phyloP scores from a whole-genome alignment of 2,797 vertebrate species.

The Trichosurus vulpecula region DNA sequence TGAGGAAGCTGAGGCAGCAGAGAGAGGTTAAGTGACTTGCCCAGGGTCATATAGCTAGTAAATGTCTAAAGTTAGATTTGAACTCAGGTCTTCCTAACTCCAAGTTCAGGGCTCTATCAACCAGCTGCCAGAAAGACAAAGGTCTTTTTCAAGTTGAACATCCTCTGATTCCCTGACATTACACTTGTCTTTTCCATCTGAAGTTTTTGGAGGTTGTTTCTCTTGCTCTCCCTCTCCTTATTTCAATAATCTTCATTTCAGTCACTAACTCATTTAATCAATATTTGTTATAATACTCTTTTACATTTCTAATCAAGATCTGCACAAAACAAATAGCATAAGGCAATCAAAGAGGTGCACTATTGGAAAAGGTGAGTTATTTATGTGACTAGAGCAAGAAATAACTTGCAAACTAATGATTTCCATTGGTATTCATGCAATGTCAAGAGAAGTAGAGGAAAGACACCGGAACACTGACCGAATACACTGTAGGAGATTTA shows the following conservation, averaged over 20 bases:
- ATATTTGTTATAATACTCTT: background rate
- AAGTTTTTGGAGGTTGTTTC: background rate
- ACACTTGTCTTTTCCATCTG: background rate
- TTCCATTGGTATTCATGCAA: background rate
- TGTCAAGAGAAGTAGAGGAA: background rate
- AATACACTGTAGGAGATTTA: background rate
- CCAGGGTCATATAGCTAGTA: background rate
- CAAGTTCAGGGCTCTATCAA: background rate
- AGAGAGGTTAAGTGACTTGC: background rate
- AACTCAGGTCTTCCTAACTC: background rate
- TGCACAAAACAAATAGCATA: background rate
- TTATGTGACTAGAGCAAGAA: background rate
- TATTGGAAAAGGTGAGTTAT: background rate
- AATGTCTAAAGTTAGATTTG: background rate
- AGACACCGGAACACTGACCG: background rate
- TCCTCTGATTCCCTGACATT: background rate
- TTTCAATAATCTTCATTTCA: background rate
- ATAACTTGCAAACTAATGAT: background rate
- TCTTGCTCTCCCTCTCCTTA: background rate
- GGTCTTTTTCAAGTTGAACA: too few relatives aligned
- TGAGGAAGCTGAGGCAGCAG: too few relatives aligned
- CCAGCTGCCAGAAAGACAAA: background rate
- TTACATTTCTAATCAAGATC: background rate
- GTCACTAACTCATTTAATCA: background rate
- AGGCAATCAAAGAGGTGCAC: background rate